Conservation (phyloP, 2,888 invertebrate genomes). For the Tetragonisca angustula region DNA sequence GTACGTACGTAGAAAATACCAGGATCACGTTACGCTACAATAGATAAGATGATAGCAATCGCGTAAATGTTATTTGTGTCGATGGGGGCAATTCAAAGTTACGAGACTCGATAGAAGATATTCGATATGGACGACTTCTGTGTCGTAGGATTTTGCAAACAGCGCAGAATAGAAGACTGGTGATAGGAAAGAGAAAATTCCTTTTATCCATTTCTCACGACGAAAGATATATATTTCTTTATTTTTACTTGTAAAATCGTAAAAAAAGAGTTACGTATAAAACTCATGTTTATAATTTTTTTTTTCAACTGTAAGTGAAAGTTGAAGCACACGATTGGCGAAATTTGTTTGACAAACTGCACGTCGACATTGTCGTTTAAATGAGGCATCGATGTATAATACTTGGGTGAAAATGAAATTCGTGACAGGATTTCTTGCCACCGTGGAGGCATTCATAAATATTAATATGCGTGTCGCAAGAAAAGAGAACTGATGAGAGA, state of each 20-base stretch:
- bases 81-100: background rate
- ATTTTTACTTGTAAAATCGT: background rate
- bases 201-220: background rate
- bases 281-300: background rate
- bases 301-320: background rate
- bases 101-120: background rate
- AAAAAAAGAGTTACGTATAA: background rate
- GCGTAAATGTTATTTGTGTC: background rate
- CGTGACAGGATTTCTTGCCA: background rate
- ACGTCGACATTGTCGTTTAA: background rate
- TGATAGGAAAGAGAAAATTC: background rate
- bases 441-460: slow-evolving; percentile 6
- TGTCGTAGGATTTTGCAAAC: background rate
- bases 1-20: background rate
- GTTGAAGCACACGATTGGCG: background rate
- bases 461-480: background rate
- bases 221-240: background rate
- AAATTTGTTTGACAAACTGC: background rate
- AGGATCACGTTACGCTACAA: background rate
- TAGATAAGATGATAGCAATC: background rate
- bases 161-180: background rate
- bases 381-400: background rate
- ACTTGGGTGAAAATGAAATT: slow-evolving; percentile 1
- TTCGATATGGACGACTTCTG: background rate
- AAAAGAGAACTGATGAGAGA: background rate